Percentiles rank a stretch among this genome's conserved stretches.
Evolutionary conservation across 1,140 invertebrate genomes (phyloP).

Genomic region (Bombus cullumanus): DNA sequence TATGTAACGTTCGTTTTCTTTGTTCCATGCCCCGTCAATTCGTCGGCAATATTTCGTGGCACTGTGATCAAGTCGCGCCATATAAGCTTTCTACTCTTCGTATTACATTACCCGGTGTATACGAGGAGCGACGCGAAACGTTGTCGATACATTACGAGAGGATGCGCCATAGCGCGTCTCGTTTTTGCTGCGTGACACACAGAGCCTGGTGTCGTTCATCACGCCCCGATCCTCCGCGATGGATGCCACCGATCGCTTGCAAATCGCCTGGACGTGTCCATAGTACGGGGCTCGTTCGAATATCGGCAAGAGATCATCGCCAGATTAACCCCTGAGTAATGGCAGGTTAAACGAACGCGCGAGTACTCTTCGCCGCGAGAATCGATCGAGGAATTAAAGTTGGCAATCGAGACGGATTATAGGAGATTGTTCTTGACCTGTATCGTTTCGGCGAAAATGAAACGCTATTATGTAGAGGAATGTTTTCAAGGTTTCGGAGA

Average conservation of each 20-base stretch:
- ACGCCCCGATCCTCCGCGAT: slow-evolving; percentile 24
- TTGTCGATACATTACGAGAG: slow-evolving; percentile 48
- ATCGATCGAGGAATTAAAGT: neutral
- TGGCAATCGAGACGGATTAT: neutral
- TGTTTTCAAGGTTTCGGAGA: neutral
- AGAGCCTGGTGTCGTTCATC: slow-evolving; percentile 58
- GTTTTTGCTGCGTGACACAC: slow-evolving; percentile 63
- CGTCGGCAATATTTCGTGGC: slow-evolving; percentile 9
- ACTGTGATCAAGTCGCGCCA: slow-evolving; percentile 17
- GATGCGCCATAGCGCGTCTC: slow-evolving; percentile 51
- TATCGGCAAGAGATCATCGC: slow-evolving; percentile 38
- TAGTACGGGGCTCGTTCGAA: neutral
- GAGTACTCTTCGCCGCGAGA: neutral
- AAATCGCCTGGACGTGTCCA: slow-evolving; percentile 39
- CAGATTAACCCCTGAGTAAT: slow-evolving; percentile 27
- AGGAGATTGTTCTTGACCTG: neutral
- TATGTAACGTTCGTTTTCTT: slow-evolving; percentile 18
- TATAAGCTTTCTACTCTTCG: slow-evolving; percentile 22
- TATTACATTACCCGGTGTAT: slow-evolving; percentile 41
- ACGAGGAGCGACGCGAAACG: slow-evolving; percentile 21
- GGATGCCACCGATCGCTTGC: slow-evolving; percentile 24
- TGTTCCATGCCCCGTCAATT: neutral
- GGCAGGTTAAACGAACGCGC: neutral
- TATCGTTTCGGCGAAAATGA: neutral
- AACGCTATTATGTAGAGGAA: neutral